A percentile compares a stretch with the other conserved stretches of the same genome.
Conservation (phyloP, 2,888 invertebrate species). For the Cryptophagus acutangulus region DNA sequence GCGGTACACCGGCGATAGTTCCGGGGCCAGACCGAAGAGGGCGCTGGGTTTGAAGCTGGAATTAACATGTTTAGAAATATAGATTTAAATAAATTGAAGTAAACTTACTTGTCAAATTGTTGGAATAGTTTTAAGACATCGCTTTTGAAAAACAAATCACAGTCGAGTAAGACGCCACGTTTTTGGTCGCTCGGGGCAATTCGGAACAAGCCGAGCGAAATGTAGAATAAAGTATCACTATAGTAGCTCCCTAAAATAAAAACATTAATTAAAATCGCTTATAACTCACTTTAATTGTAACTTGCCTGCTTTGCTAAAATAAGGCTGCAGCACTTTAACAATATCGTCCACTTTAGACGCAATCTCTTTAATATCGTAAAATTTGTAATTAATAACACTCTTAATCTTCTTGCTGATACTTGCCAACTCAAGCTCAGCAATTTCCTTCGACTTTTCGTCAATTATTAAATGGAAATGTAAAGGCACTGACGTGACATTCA, state of each 20-base stretch:
- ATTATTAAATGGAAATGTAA: conserved; percentile 59
- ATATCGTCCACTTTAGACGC: conserved; percentile 58
- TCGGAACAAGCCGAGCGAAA: conserved; percentile 68
- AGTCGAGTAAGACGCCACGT: conserved; percentile 67
- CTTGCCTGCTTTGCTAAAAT: conserved; percentile 63
- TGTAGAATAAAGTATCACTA: conserved; percentile 71
- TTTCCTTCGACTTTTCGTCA: conserved; percentile 54
- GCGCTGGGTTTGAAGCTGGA: conserved; percentile 56
- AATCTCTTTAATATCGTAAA: conserved; percentile 60
- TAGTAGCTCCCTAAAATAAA: conserved; percentile 63
- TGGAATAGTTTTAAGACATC: conserved; percentile 63
- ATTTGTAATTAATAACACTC: conserved; percentile 48
- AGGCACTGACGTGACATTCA: conserved; percentile 49
- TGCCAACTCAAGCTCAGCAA: conserved; percentile 50
- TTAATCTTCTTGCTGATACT: conserved; percentile 30
- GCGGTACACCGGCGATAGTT: conserved; percentile 73
- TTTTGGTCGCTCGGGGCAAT: conserved; percentile 59
- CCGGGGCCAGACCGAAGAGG: conserved; percentile 67
- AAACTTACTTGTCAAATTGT: conserved; percentile 58
- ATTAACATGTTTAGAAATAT: too few species aligned
- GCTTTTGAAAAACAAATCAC: conserved; percentile 68
- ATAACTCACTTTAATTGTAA: conserved; percentile 19
- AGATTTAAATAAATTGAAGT: neutral
- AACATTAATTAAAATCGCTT: neutral
- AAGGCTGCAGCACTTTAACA: conserved; percentile 62